Conservation (phyloP, 2,888 invertebrate genomes). For the Tuberolachnus salignus region DNA sequence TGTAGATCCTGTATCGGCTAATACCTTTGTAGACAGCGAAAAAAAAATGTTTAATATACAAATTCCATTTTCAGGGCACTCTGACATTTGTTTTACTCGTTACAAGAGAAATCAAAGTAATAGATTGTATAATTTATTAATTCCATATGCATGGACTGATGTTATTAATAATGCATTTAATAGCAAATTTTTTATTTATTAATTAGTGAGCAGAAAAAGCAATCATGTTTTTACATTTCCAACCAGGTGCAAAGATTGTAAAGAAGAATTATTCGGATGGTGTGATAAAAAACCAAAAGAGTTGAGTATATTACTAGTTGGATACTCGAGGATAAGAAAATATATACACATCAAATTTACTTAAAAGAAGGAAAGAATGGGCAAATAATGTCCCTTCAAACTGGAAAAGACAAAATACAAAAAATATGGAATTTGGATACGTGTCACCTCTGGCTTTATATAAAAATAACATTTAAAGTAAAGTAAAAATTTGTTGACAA, state of each 20-base stretch:
- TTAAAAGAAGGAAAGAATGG: not conserved
- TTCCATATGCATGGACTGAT: slow-evolving; percentile 11
- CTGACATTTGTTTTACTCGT: not conserved
- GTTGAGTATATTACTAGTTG: not conserved
- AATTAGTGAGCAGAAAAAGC: not conserved
- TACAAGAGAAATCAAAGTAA: not conserved
- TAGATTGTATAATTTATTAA: slow-evolving; percentile 1
- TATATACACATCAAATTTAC: no score
- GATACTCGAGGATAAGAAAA: not conserved
- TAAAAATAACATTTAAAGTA: not conserved
- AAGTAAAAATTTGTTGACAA: not conserved
- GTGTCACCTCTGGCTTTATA: not conserved
- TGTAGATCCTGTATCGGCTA: no score
- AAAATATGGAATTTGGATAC: not conserved
- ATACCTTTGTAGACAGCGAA: not conserved
- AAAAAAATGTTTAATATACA: not conserved
- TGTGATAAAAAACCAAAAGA: not conserved
- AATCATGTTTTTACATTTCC: slow-evolving; percentile 8
- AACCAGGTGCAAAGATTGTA: slow-evolving; percentile 7
- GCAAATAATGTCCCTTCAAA: not conserved
- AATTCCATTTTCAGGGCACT: slow-evolving; percentile 1
- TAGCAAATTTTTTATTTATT: not conserved
- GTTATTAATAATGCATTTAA: slow-evolving; percentile 23
- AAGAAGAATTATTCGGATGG: not conserved
- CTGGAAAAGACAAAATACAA: not conserved